Conservation (phyloP, 1,140 invertebrate genomes). For the Platyscapa corneri region DNA sequence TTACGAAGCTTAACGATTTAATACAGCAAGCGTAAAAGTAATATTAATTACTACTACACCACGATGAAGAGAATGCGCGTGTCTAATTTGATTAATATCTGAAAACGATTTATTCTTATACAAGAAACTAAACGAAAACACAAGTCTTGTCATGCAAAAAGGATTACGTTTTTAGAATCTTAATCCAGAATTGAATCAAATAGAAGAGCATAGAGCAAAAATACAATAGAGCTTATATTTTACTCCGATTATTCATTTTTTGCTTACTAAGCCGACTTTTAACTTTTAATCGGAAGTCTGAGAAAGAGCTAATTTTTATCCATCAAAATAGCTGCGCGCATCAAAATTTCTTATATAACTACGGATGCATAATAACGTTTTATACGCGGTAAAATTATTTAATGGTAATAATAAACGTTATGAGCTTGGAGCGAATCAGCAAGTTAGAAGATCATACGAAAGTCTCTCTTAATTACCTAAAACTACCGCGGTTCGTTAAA, state of each 20-base stretch:
- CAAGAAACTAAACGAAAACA: neutral
- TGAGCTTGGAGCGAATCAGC: neutral
- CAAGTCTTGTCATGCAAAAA: neutral
- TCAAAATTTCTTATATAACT: no score
- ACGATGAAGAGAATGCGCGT: neutral
- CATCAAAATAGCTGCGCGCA: no score
- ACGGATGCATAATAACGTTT: no score
- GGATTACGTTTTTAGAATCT: constrained; percentile 9
- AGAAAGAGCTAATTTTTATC: neutral
- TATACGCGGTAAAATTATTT: no score
- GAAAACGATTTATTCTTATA: neutral
- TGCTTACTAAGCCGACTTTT: neutral
- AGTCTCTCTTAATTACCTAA: neutral
- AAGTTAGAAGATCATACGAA: neutral
- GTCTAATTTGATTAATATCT: neutral
- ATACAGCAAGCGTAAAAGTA: constrained; percentile 23
- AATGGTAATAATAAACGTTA: no score
- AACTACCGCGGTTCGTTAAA: neutral
- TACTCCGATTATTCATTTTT: neutral
- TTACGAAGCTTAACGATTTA: constrained; percentile 1
- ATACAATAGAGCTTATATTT: neutral
- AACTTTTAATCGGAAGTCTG: neutral
- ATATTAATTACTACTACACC: constrained; percentile 29
- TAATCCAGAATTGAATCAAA: neutral
- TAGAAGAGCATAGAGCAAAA: neutral